Base-by-base conservation (phyloP, 1,140 invertebrate genomes). In the Aphidius gifuensis region DNA sequence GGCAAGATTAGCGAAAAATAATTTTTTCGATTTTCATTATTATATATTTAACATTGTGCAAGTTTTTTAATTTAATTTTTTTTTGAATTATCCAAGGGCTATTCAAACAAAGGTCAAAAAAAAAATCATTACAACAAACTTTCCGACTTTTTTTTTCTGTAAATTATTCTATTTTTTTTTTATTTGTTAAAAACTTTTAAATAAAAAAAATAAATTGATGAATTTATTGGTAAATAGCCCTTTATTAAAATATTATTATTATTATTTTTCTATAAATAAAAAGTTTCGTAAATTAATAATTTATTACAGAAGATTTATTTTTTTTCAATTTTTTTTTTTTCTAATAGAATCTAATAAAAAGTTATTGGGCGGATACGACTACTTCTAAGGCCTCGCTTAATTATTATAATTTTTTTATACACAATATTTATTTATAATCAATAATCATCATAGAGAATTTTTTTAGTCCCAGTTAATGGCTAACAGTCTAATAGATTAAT, bases 301-400 rank as follows among this genome's bases (percentile, higher is more conserved):
- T 62, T 54, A 66, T 43, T 54, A 60, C 23, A 3, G 23, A 32
- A 32, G 4, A 32, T 32, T 32, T n/a, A n/a, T 58, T 45, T 58
- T 49, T 62, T 44, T 32, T 23, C 51, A 42, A 0, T 47, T 62
- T 61, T 60, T 50, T 16, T 47, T 62, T 61, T 60, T 50, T 63
- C 61, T 62, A 62, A 46, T 58, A 38, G 51, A 32, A 16, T 32
- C 23, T 32, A 32, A 32, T 32, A 62, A 62, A 66, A 40, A 73
- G 68, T 73, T 68, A 71, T 77, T 79, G 79, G 79, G 79, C 78
- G 78, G 78, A 81, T 81, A 77, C 72, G 72, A 78, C 77, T 81
- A 80, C 72, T 75, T 72, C 79, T 81, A 81, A 81, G 79, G 79
- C 79, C 79, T 80, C 79, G 67, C 79, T 80, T 73, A 79, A 79